Base-by-base conservation (phyloP, 2,797 vertebrate species). In the Nasua narica region DNA sequence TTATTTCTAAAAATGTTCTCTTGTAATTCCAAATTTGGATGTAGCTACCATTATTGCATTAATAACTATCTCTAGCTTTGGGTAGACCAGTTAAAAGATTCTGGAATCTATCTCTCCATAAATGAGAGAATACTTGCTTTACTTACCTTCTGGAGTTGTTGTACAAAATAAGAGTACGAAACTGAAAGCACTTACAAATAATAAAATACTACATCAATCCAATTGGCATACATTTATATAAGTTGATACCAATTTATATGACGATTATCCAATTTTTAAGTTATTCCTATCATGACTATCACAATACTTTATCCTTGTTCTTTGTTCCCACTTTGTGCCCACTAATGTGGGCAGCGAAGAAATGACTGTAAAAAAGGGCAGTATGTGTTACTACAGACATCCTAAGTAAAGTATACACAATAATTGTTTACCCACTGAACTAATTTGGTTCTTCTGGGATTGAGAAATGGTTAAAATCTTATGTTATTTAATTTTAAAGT, bases 401-500 rank as follows among this genome's bases (percentile, higher is more conserved):
- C 19, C n/a, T 81, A 87, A 96, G 15, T 58, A 92, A 87, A 35
- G 35, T 52, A 93, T 46, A 89, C 2, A 58, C 12, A 94, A 52
- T 91, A 91, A 65, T 76, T 81, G 65, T 62, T 94, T 81, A 91
- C 23, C 70, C 40, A 87, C 14, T 86, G n/a, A 69, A 96, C 15
- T 84, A 67, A 76, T 79, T 60, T 83, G 27, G 40, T 92, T 95
- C 58, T 92, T 82, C 12, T 90, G 43, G 37, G n/a, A 95, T 52
- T 90, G 48, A 88, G 58, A 96, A 95, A 82, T 18, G 48, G n/a
- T 90, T 74, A 92, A 96, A 77, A 62, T 48, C 35, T 94, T 83
- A 74, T 15, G 21, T 78, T 95, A 83, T 60, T 95, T 62, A 85
- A 97, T 94, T 97, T 86, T 88, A 93, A 95, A 96, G 37, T 86